Conservation (phyloP, 2,797 vertebrate genomes). For the Danio tinwini region DNA sequence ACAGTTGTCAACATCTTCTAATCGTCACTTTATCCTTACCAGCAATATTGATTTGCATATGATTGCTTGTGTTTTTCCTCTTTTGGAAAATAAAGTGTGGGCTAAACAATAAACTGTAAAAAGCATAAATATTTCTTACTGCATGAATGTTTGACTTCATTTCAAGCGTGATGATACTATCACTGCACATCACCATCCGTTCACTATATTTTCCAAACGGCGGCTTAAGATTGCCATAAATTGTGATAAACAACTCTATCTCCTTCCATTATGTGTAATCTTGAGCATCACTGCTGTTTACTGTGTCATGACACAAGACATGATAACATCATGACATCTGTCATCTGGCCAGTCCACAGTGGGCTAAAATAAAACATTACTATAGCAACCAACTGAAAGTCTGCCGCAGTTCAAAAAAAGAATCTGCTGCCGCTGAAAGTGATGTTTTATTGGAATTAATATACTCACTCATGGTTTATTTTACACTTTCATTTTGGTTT, state of each 20-base stretch:
- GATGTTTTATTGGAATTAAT: not conserved
- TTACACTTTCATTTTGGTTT: not conserved
- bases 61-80: not conserved
- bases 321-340: constrained; percentile 33
- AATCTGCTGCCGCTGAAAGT: not conserved
- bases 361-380: constrained; percentile 1
- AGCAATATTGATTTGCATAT: not conserved
- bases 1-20: no score
- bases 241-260: constrained; percentile 9
- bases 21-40: not conserved
- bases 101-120: not conserved
- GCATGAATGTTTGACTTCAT: not conserved
- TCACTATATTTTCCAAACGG: constrained; percentile 20
- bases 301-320: constrained; percentile 24
- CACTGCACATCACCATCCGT: not conserved
- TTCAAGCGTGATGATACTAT: not conserved
- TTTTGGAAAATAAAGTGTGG: not conserved
- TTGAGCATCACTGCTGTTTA: constrained; percentile 29
- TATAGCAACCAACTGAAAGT: constrained; percentile 7
- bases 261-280: constrained; percentile 6
- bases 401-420: constrained; percentile 5
- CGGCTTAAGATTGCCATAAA: not conserved
- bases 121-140: not conserved
- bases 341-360: constrained; percentile 20
- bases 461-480: not conserved